phyloP scores from a whole-genome alignment of 2,888 invertebrate species.

The Ariolimax columbianus region DNA sequence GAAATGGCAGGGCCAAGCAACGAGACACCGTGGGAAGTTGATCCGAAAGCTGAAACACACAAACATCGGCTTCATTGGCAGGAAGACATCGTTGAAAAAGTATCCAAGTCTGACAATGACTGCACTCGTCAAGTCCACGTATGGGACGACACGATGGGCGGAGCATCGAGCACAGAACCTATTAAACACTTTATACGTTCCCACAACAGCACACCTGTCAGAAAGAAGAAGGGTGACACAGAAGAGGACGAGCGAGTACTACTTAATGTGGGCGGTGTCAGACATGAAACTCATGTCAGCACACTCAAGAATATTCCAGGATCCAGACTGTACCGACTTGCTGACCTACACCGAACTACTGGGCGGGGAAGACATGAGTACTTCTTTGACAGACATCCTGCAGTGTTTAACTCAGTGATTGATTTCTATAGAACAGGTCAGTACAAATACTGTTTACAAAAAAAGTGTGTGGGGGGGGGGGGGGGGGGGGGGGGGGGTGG shows the following conservation, averaged over 20 bases:
- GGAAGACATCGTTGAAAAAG: neutral
- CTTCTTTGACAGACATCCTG: conserved; percentile 77
- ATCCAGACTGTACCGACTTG: conserved; percentile 74
- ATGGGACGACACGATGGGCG: conserved; percentile 36
- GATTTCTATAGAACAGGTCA: conserved; percentile 77
- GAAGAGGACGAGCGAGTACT: conserved; percentile 69
- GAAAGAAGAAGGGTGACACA: neutral
- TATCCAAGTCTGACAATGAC: neutral
- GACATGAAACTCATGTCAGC: conserved; percentile 76
- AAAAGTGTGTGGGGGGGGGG: too few relatives aligned
- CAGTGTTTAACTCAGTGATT: conserved; percentile 77
- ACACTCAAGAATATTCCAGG: conserved; percentile 73
- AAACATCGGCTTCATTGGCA: conserved; percentile 51
- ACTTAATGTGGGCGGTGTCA: conserved; percentile 76
- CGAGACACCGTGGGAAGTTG: neutral
- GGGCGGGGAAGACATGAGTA: conserved; percentile 69
- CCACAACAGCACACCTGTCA: conserved; percentile 35
- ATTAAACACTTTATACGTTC: conserved; percentile 34
- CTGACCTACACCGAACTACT: conserved; percentile 68
- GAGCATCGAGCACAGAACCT: conserved; percentile 13
- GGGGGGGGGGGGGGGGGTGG: too few relatives aligned
- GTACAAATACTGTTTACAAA: conserved; percentile 39
- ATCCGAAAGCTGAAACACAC: conserved; percentile 25
- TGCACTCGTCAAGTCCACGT: conserved; percentile 24
- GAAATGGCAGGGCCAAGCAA: conserved; percentile 20